phyloP scores from a whole-genome alignment of 30 jellyfish, hydroid and myxozoan species.

The Chrysaora quinquecirrha region DNA sequence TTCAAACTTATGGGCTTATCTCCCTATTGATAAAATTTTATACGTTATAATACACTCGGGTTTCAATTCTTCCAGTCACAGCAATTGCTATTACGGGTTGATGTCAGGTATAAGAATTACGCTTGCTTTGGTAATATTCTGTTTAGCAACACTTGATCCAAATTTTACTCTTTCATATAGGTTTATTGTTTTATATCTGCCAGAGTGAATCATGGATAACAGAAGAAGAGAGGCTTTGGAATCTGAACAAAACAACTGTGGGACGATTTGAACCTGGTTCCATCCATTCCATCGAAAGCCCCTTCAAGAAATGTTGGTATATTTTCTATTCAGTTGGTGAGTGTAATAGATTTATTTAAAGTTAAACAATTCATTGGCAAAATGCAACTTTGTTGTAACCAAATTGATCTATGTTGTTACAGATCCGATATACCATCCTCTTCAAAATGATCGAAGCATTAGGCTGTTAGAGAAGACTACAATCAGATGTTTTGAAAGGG shows the following conservation, averaged over 20 bases:
- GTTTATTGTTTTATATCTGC: too few species aligned
- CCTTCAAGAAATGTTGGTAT: background rate
- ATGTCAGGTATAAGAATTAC: too few species aligned
- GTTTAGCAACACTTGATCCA: too few species aligned
- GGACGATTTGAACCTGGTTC: background rate
- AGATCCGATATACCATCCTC: background rate
- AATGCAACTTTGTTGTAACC: background rate
- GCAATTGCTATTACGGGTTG: too few species aligned
- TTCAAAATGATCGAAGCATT: background rate
- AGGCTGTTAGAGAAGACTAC: background rate
- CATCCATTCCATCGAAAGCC: background rate
- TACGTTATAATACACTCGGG: too few species aligned
- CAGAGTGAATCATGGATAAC: too few species aligned
- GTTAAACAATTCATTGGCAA: background rate
- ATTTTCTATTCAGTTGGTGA: background rate
- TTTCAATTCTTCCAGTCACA: too few species aligned
- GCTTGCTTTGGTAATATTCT: too few species aligned
- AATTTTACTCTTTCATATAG: background rate
- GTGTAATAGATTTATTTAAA: background rate
- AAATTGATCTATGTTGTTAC: background rate
- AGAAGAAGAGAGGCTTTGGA: background rate
- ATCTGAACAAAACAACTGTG: background rate
- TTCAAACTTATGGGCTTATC: too few species aligned
- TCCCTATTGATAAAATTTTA: too few species aligned
- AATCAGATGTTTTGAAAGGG: background rate